Base-by-base conservation (phyloP, 1,140 invertebrate genomes). In the Saccostrea cuccullata region DNA sequence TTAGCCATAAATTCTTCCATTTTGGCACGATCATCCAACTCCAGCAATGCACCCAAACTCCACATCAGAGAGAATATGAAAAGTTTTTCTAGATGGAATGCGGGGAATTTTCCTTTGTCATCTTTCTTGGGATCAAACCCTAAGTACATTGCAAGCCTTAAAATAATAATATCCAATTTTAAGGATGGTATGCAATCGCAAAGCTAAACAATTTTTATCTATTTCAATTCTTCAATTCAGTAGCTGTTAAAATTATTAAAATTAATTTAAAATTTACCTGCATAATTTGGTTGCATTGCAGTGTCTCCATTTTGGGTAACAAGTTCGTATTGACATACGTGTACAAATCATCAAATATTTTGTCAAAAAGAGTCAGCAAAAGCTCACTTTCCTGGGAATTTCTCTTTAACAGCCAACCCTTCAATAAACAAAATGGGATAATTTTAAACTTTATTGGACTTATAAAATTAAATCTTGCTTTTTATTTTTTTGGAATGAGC, bases 1-100 rank as follows among this genome's bases (percentile, higher is more conserved):
- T 90, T 90, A 30, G 89, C 8, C 26, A 95, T 89, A 87, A 94
- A 95, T 12, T 91, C 89, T 89, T 95, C 94, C 92, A 95, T 91
- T 87, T 98, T 97, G 55, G 95, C 90, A 93, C 98, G 96, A 94
- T 99, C 98, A 17, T 96, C 96, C 20, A 96, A 96, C 94, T 99
- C 98, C 77, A 99, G 95, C 88, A 99, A 96, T 13, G 97, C 98
- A 47, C 98, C 98, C 86, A 98, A 96, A 58, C 98, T 97, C 98
- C 98, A 99, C 92, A 98, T 96, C 55, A 99, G 93, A 23, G 97
- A 95, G 95, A 99, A 99, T 13, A 95, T 92, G 85, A 95, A 94
- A 12, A 95, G 89, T 55, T 92, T 94, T 89, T 94, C 92, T 23
- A 95, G 90, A 73, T 94, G 93, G 13, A 90, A 55, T 6, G 98